Evolutionary conservation across 2,113 vertebrate species (phyloP), one percentile per base, ranked within the genome.

Genomic region (Sakesphorus luctuosus): DNA sequence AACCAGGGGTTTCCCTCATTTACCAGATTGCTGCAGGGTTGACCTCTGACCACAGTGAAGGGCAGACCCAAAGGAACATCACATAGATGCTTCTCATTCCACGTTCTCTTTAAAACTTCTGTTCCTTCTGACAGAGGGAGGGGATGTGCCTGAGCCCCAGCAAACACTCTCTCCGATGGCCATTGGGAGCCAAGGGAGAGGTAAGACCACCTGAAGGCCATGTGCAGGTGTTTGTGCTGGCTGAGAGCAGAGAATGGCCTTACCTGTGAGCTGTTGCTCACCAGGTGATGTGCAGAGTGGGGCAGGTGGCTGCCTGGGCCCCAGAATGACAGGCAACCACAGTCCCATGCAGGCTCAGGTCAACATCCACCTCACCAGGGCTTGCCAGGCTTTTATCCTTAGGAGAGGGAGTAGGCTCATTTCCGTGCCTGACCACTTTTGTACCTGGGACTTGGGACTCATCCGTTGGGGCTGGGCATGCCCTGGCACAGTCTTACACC

Each of bases 91-190:
- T n/a, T 25, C 35, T 33, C 49, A 4, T 44, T 18, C 25, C 55
- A 14, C 40, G 17, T 43, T 36, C 18, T 13, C 53, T 44, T 52
- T 43, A 29, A 35, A 58, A 13, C 10, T 10, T 12, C 43, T 2
- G 2, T 36, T 59, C 10, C 8, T 58, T 36, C 0, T 1, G 62
- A 0, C 5, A 8, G n/a, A 46, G 21, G 1, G 15, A 18, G 12
- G 47, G 43, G 43, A 18, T 1, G 1, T 5, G 26, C 2, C 35
- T 18, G 40, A 29, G n/a, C 47, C 65, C 15, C 11, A 3, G 35
- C 25, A 65, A 3, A 16, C 1, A 8, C 43, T 50, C 43, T 26
- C n/a, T 61, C 28, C 3, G 3, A 28, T 1, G 24, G 63, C 18
- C 77, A 29, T 33, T 0, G 0, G 91, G 18, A 68, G 68, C 29